Evolutionary conservation across 37 sponge, comb jelly and placozoan genomes (phyloP).

Genomic region (Agelas oroides): DNA sequence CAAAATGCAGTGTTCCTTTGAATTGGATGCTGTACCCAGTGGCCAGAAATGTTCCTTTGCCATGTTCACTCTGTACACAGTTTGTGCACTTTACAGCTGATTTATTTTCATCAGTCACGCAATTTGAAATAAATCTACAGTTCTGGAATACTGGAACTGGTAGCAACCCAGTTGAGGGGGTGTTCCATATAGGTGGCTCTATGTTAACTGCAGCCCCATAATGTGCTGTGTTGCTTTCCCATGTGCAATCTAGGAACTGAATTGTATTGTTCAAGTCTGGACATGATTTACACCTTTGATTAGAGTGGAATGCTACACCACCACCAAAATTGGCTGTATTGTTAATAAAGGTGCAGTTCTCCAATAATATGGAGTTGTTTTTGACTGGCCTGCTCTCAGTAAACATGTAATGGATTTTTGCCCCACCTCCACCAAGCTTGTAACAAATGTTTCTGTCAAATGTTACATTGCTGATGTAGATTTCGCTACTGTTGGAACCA

Average conservation of each 20-base stretch:
- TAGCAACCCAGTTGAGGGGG: not conserved
- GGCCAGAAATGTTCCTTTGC: conserved; percentile 3
- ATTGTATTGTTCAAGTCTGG: not conserved
- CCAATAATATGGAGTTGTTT: not conserved
- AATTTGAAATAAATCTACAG: not conserved
- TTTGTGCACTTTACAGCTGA: too few relatives aligned
- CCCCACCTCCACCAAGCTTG: not conserved
- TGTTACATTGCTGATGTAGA: not conserved
- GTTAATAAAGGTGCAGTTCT: not conserved
- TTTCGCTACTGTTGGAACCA: not conserved
- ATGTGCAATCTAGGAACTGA: not conserved
- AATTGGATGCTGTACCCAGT: not conserved
- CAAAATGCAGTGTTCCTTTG: not conserved
- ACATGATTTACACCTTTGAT: not conserved
- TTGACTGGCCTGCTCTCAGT: too few relatives aligned
- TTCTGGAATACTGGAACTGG: conserved; percentile 7
- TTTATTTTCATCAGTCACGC: not conserved
- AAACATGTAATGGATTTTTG: not conserved
- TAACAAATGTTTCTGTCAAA: not conserved
- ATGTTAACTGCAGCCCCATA: conserved; percentile 30
- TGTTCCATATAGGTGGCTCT: conserved; percentile 5
- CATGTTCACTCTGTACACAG: not conserved
- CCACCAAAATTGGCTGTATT: not conserved
- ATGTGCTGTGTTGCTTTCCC: conserved; percentile 16
- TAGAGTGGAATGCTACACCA: not conserved